Conservation (phyloP, 2,797 vertebrate species). For the Sebastes paucispinis region DNA sequence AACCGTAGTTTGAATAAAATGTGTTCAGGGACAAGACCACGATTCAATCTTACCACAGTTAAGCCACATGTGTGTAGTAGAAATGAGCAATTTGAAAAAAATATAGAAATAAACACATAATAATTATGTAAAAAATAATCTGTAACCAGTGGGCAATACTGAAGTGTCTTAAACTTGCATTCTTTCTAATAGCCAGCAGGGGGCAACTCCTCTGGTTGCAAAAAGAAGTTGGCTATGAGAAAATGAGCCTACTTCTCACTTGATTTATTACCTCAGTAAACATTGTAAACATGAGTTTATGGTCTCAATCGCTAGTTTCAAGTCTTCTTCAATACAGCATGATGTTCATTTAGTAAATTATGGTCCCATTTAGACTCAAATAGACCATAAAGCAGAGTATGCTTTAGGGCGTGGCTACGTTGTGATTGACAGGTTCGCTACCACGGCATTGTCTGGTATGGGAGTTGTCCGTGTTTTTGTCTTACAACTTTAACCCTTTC, state of each 20-base stretch:
- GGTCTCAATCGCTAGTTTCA: neutral
- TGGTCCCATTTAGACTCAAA: neutral
- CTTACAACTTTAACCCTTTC: neutral
- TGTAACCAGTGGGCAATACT: neutral
- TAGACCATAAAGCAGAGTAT: neutral
- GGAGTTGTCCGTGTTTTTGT: too few relatives aligned
- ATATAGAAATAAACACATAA: neutral
- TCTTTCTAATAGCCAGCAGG: neutral
- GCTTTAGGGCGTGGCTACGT: rapidly evolving
- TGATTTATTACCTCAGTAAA: neutral
- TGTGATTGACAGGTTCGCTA: neutral
- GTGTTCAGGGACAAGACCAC: neutral
- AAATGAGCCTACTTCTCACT: neutral
- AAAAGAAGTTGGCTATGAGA: neutral
- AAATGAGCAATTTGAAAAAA: neutral
- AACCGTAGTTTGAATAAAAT: conserved; percentile 9
- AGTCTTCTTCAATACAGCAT: neutral
- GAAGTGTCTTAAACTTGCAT: neutral
- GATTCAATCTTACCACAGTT: neutral
- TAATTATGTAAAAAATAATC: neutral
- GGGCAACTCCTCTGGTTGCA: neutral
- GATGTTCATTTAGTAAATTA: neutral
- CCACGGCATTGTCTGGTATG: neutral
- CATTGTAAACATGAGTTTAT: neutral
- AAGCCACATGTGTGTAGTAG: neutral